Conservation (phyloP, 1,140 invertebrate genomes). For the Sycobia sp. region DNA sequence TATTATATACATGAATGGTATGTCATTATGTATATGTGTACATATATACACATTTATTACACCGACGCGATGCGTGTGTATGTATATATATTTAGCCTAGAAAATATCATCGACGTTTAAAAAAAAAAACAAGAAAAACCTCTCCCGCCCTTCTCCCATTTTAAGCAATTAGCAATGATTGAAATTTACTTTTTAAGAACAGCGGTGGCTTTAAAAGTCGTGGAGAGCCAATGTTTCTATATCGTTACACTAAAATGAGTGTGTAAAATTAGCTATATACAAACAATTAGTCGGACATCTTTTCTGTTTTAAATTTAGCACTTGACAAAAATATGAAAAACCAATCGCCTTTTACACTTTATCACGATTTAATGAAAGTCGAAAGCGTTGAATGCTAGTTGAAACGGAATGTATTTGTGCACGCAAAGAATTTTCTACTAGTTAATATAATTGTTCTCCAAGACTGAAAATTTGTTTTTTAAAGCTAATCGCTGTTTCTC, state of each 20-base stretch:
- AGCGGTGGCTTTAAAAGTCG: slow-evolving; percentile 15
- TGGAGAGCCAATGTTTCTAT: slow-evolving; percentile 7
- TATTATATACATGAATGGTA: slow-evolving; percentile 57
- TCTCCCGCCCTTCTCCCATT: slow-evolving; percentile 32
- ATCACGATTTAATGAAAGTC: background rate
- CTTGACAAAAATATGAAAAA: background rate
- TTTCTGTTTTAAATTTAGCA: slow-evolving; percentile 8
- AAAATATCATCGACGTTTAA: slow-evolving; percentile 33
- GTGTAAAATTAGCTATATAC: background rate
- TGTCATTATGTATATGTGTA: slow-evolving; percentile 60
- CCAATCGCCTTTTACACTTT: background rate
- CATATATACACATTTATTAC: slow-evolving; percentile 56
- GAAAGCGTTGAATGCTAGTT: background rate
- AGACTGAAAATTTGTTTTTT: too few species aligned
- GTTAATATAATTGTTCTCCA: slow-evolving; percentile 19
- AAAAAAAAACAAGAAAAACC: slow-evolving; percentile 20
- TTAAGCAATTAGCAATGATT: slow-evolving; percentile 15
- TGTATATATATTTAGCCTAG: slow-evolving; percentile 42
- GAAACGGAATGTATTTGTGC: slow-evolving; percentile 1
- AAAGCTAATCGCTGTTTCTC: slow-evolving; percentile 17
- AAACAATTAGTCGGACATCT: background rate
- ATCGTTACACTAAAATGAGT: slow-evolving; percentile 3
- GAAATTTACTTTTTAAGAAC: slow-evolving; percentile 1
- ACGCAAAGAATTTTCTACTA: slow-evolving; percentile 13
- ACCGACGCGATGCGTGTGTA: slow-evolving; percentile 46